Conservation (phyloP, 2,113 vertebrate genomes). For the Periophthalmus modestus region DNA sequence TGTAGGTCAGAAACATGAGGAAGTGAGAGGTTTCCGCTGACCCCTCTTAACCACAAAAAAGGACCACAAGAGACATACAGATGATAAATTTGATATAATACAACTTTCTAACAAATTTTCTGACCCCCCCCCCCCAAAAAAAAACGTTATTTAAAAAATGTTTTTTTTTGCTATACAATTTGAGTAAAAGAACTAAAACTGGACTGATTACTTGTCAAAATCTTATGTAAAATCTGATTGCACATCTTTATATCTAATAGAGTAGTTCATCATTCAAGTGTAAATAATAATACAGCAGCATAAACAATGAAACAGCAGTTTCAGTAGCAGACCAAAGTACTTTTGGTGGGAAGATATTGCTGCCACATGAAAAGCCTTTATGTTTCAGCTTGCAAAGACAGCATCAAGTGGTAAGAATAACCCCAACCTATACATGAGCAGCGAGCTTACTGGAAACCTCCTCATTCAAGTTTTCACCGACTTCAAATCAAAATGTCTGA, state of each 20-base stretch:
- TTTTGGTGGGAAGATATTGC: constrained; percentile 45
- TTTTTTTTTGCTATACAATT: too few relatives aligned
- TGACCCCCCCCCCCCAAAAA: too few relatives aligned
- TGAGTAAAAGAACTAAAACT: neutral
- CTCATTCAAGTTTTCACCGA: neutral
- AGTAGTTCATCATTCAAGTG: neutral
- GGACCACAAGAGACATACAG: neutral
- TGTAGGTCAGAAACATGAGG: neutral
- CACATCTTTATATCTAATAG: neutral
- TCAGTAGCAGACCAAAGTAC: constrained; percentile 31
- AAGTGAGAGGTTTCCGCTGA: constrained; percentile 43
- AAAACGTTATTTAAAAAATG: too few relatives aligned
- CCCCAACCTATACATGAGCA: constrained; percentile 28
- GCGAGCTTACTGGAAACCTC: constrained; percentile 52
- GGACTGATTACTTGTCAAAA: neutral
- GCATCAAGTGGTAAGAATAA: constrained; percentile 31
- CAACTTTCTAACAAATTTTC: too few relatives aligned
- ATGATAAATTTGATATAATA: too few relatives aligned
- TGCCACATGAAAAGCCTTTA: constrained; percentile 61
- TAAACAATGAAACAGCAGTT: constrained; percentile 61
- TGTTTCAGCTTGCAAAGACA: constrained; percentile 9
- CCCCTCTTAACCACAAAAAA: neutral
- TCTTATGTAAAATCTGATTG: neutral
- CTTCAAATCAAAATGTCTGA: neutral
- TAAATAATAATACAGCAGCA: too few relatives aligned